phyloP scores from a whole-genome alignment of 2,113 vertebrate genomes.

The Nematolebias whitei region DNA sequence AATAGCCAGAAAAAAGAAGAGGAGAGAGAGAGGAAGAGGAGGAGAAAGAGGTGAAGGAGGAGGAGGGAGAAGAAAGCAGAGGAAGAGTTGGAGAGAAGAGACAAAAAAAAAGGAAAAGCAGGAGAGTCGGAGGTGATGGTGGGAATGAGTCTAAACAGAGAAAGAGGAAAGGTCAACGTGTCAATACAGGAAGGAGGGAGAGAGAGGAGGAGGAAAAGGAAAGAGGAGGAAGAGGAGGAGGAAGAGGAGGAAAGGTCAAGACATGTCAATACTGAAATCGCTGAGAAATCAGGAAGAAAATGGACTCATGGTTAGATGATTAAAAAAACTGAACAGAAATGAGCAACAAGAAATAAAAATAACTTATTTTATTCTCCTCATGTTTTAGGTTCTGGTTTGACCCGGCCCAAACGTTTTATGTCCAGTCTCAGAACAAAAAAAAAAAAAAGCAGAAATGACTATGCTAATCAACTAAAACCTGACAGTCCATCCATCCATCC shows the following conservation, averaged over 20 bases:
- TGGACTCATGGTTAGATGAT: background rate
- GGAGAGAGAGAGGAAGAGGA: constrained; percentile 62
- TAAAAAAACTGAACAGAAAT: background rate
- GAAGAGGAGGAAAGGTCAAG: constrained; percentile 55
- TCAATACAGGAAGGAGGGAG: constrained; percentile 40
- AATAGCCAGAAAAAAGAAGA: constrained; percentile 86
- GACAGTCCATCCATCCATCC: too few species aligned
- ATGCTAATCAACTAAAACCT: too few species aligned
- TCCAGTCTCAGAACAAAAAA: too few species aligned
- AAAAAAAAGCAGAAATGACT: too few species aligned
- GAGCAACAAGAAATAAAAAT: too few species aligned
- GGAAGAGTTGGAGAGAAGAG: constrained; percentile 77
- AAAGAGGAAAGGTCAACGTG: constrained; percentile 46
- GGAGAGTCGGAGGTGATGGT: background rate
- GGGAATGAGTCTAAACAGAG: constrained; percentile 5
- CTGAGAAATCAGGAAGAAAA: constrained; percentile 3
- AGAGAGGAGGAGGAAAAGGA: background rate
- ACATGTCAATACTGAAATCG: constrained; percentile 43
- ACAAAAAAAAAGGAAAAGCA: constrained; percentile 16
- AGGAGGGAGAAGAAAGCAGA: too few species aligned
- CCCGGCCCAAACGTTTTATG: too few species aligned
- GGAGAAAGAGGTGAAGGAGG: too few species aligned
- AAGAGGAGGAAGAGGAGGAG: background rate
- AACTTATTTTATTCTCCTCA: too few species aligned
- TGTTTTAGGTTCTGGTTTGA: too few species aligned